Evolutionary conservation across 92 coral and sea anemone genomes (phyloP).

Genomic region (Siderastrea radians): DNA sequence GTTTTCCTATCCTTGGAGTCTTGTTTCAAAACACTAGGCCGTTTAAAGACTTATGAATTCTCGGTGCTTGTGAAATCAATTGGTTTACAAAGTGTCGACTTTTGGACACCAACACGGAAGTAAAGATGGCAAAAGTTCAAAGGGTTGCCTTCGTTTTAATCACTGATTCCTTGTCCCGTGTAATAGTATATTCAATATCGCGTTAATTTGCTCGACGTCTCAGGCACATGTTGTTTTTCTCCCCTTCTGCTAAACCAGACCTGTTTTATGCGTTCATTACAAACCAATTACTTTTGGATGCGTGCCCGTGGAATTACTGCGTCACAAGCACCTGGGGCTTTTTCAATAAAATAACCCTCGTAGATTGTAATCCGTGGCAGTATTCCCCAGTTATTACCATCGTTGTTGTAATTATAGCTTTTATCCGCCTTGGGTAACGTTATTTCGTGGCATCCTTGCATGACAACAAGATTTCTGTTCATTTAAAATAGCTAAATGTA

Average conservation of each 20-base stretch:
- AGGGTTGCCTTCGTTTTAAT: neutral
- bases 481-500: neutral
- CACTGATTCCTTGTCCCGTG: neutral
- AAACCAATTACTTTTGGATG: neutral
- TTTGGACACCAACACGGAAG: conserved; percentile 31
- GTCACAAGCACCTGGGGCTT: neutral
- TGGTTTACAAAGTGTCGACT: conserved; percentile 10
- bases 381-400: neutral
- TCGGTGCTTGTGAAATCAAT: conserved; percentile 11
- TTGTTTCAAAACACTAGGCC: neutral
- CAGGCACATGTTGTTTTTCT: neutral
- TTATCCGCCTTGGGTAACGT: neutral
- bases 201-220: neutral
- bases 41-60: neutral
- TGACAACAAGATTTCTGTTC: neutral
- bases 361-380: neutral
- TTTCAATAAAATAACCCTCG: neutral
- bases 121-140: conserved; percentile 21
- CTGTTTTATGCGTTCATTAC: neutral
- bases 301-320: neutral
- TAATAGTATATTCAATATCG: too few relatives aligned
- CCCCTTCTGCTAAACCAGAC: neutral
- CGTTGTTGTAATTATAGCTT: neutral
- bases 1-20: neutral
- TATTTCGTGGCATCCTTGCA: neutral